A percentile compares a stretch with the other conserved stretches of the same genome.
Conservation (phyloP, 2,888 invertebrate species). For the Drosophila villosipedis region DNA sequence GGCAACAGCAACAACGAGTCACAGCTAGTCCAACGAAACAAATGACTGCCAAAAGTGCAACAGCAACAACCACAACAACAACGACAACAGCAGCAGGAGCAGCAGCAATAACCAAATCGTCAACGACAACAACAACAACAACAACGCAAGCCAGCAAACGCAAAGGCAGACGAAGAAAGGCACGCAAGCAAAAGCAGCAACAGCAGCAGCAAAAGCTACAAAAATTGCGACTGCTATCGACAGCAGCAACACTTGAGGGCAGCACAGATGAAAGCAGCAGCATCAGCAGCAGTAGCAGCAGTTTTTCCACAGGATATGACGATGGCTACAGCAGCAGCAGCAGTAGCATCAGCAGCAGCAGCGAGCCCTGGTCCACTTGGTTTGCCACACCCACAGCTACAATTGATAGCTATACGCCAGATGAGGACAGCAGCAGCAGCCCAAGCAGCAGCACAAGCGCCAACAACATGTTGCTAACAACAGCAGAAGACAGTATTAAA, state of each 20-base stretch:
- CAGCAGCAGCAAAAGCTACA: conserved; percentile 27
- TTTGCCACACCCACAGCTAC: conserved; percentile 61
- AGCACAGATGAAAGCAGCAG: conserved; percentile 31
- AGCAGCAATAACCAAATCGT: conserved; percentile 55
- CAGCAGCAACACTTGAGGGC: conserved; percentile 48
- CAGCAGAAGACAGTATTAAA: conserved; percentile 72
- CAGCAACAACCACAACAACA: conserved; percentile 48
- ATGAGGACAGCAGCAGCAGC: conserved; percentile 34
- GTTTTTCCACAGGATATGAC: conserved; percentile 51
- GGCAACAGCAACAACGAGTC: conserved; percentile 61
- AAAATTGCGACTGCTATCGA: conserved; percentile 41
- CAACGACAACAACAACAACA: conserved; percentile 42
- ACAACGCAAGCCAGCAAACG: conserved; percentile 75
- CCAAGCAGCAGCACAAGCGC: conserved; percentile 53
- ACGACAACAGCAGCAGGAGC: conserved; percentile 45
- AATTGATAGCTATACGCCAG: conserved; percentile 55
- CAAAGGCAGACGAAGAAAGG: conserved; percentile 82
- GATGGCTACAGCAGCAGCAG: conserved; percentile 55
- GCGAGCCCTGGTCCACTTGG: conserved; percentile 71
- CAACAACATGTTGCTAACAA: conserved; percentile 56
- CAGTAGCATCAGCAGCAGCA: conserved; percentile 42
- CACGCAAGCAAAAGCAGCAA: conserved; percentile 46
- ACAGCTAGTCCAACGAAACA: conserved; percentile 64
- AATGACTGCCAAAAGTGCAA: conserved; percentile 59
- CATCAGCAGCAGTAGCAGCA: conserved; percentile 54